A percentile compares a stretch with the other conserved stretches of the same genome.
These are phyloP conservation scores for Incurvaria masculella DNA, from an alignment of 2,888 invertebrate genomes.

Conservation along the genomic window DNA sequence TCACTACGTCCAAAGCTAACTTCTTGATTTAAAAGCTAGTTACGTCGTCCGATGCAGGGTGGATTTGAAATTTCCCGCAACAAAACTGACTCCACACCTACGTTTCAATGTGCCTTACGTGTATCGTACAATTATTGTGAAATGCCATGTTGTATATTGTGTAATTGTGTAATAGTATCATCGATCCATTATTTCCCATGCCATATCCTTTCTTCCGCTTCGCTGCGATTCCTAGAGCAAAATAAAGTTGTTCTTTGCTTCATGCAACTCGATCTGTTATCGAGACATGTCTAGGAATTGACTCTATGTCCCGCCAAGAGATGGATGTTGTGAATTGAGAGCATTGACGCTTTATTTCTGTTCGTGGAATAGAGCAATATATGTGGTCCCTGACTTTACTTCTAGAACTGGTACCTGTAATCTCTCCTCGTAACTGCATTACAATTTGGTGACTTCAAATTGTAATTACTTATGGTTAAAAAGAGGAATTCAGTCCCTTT, in stretches of 20 bases:
- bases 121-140: no score
- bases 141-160: no score
- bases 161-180: no score
- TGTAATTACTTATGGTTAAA: conserved; percentile 53
- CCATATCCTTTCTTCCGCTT: no score
- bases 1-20: no score
- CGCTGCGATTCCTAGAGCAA: no score
- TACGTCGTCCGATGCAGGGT: no score
- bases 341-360: neutral
- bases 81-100: no score
- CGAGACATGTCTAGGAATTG: neutral
- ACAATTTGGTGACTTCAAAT: conserved; percentile 56
- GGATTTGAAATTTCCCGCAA: no score
- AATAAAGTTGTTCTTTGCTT: neutral
- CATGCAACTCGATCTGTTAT: neutral
- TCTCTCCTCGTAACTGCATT: conserved; percentile 61
- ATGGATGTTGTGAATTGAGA: neutral
- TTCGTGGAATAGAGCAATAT: neutral
- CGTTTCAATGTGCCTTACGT: no score
- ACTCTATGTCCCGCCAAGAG: neutral
- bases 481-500: conserved; percentile 43
- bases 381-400: neutral
- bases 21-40: no score
- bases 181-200: no score
- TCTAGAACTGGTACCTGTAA: conserved; percentile 40